These are phyloP conservation scores for Brassicogethes aeneus DNA, from an alignment of 2,888 invertebrate genomes.

Conservation along the genomic window DNA sequence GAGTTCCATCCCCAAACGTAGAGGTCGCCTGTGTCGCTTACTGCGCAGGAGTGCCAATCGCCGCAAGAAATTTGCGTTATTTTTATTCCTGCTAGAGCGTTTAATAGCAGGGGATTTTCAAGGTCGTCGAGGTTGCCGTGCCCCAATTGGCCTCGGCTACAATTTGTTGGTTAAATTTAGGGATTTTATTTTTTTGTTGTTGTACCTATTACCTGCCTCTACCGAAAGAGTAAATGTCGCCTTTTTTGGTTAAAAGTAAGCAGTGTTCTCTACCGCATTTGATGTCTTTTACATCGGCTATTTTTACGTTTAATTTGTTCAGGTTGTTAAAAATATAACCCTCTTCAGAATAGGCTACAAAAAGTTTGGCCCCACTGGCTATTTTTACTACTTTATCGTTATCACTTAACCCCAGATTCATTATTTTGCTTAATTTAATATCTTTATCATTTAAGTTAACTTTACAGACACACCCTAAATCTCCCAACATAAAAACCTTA, in stretches of 20 bases:
- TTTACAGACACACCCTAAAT: conserved; percentile 25
- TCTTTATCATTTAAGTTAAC: conserved; percentile 17
- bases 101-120: conserved; percentile 55
- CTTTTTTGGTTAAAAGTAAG: conserved; percentile 57
- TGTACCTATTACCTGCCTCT: conserved; percentile 61
- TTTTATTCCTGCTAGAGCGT: conserved; percentile 67
- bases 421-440: no score
- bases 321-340: conserved; percentile 54
- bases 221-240: conserved; percentile 75
- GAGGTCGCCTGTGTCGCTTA: conserved; percentile 71
- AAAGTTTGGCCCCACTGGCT: conserved; percentile 42
- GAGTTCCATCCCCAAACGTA: conserved; percentile 92
- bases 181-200: neutral
- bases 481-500: conserved; percentile 24
- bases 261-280: conserved; percentile 77
- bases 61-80: conserved; percentile 65
- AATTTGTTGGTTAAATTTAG: conserved; percentile 4
- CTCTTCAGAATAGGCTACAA: conserved; percentile 38
- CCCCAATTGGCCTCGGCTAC: conserved; percentile 80
- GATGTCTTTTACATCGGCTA: conserved; percentile 54
- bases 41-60: conserved; percentile 79
- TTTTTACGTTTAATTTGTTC: no score
- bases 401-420: no score
- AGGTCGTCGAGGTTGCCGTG: conserved; percentile 59
- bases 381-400: conserved; percentile 38